Conservation (phyloP, 2,888 invertebrate genomes). For the Lasiommata megera region DNA sequence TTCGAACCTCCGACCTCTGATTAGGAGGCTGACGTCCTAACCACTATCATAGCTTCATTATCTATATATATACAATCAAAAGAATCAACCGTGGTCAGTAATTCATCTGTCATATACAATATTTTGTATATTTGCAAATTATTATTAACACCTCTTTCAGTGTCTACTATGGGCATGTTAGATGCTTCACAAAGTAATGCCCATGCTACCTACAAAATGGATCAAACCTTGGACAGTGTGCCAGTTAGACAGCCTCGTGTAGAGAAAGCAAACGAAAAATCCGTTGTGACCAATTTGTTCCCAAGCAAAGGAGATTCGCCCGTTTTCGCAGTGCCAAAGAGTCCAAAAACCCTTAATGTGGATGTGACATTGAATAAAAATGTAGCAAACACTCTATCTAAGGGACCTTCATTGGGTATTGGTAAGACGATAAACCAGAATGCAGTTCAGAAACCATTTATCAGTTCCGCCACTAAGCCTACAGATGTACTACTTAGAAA, state of each 20-base stretch:
- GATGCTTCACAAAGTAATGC: constrained; percentile 37
- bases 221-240: constrained; percentile 59
- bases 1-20: too few species aligned
- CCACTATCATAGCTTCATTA: too few species aligned
- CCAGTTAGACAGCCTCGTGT: constrained; percentile 62
- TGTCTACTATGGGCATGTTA: constrained; percentile 38
- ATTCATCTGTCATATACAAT: too few species aligned
- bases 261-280: constrained; percentile 32
- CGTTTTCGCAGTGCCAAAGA: constrained; percentile 8
- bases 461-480: constrained; percentile 40
- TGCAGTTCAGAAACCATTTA: constrained; percentile 33
- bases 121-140: not conserved
- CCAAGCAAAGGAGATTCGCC: constrained; percentile 13
- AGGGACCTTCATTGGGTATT: constrained; percentile 14
- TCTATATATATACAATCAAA: too few species aligned
- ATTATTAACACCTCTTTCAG: constrained; percentile 34
- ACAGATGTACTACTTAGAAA: constrained; percentile 54
- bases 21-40: too few species aligned
- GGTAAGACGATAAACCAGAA: constrained; percentile 24
- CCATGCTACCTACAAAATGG: constrained; percentile 46
- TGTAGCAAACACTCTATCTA: constrained; percentile 12
- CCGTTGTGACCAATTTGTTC: constrained; percentile 17
- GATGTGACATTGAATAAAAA: constrained; percentile 16
- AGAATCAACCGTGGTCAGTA: too few species aligned
- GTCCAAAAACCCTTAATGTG: constrained; percentile 7